Evolutionary conservation across 2,888 invertebrate genomes (phyloP), one percentile per base, ranked within the genome.

Genomic region (Leptopilina drosophilae): DNA sequence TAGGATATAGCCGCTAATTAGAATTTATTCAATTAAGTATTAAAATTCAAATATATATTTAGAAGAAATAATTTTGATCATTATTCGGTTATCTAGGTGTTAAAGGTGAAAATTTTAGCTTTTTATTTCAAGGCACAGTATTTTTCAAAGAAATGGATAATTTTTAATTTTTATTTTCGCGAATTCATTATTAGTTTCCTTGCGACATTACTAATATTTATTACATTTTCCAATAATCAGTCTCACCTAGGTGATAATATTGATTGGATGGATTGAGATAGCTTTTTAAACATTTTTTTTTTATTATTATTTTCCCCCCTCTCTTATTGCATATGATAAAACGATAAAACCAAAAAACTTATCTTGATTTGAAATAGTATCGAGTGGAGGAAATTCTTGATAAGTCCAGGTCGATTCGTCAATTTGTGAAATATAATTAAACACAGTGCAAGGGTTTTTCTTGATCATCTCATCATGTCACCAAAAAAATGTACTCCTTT

Each of bases 281-380:
- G 14, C 7, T 49, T n/a, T 66, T 14, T 4, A 33, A 33, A 33
- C 3, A 4, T 33, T 33, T 33, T 33, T 33, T 33, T 33, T 33
- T 33, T 4, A 33, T 26, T 53, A 8, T 49, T 69, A 9, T 14
- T 1, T 53, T 12, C 33, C 53, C 69, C 8, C 26, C 20, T 26
- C 69, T 49, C 46, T 49, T 79, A 62, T 20, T 20, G 12, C 46
- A 9, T 49, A 11, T 4, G 11, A 49, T 49, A 49, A 62, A 64
- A 77, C 73, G 85, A 86, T 85, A 86, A 33, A 85, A 79, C 64
- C 14, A 76, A 56, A 20, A 33, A 77, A 64, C 78, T 82, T 81
- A 76, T 82, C 84, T 9, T 42, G 42, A 26, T 65, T 33, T 15
- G 69, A n/a, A 62, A 42, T 6, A 53, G 12, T 46, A 62, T 56